Conservation (phyloP, 2,797 vertebrate species). For the Nothura maculosa region DNA sequence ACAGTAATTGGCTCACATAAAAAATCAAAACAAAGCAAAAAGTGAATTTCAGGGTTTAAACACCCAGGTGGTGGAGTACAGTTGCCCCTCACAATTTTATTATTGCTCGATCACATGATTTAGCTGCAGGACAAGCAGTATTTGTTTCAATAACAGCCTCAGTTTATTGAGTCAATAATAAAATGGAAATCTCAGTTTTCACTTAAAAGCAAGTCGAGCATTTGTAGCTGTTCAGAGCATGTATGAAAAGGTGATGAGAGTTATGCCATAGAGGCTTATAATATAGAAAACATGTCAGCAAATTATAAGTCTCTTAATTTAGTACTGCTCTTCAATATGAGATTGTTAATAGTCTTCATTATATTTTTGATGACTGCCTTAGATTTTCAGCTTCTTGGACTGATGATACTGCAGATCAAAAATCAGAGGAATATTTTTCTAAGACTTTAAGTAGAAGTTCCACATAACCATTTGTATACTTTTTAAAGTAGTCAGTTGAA, state of each 20-base stretch:
- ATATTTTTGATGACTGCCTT: neutral
- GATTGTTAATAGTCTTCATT: neutral
- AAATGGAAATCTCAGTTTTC: slow-evolving; percentile 30
- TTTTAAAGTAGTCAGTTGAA: neutral
- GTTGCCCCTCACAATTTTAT: neutral
- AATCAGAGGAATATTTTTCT: neutral
- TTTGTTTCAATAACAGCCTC: slow-evolving; percentile 13
- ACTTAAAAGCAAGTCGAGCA: slow-evolving; percentile 32
- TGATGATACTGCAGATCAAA: neutral
- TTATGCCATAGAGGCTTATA: neutral
- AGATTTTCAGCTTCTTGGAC: neutral
- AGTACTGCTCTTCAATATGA: neutral
- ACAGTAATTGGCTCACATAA: neutral
- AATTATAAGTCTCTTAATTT: neutral
- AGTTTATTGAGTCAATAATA: neutral
- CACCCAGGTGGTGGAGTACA: neutral
- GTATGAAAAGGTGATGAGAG: slow-evolving; percentile 19
- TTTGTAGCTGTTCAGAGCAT: slow-evolving; percentile 42
- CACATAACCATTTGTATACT: neutral
- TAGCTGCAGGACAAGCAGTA: neutral
- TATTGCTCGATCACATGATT: neutral
- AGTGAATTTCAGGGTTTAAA: neutral
- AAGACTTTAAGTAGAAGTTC: slow-evolving; percentile 3
- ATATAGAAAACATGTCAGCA: neutral
- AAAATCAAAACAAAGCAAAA: neutral